Percentiles rank a stretch among this genome's conserved stretches.
Conservation (phyloP, 2,113 vertebrate species). For the Ammodytes dubius region DNA sequence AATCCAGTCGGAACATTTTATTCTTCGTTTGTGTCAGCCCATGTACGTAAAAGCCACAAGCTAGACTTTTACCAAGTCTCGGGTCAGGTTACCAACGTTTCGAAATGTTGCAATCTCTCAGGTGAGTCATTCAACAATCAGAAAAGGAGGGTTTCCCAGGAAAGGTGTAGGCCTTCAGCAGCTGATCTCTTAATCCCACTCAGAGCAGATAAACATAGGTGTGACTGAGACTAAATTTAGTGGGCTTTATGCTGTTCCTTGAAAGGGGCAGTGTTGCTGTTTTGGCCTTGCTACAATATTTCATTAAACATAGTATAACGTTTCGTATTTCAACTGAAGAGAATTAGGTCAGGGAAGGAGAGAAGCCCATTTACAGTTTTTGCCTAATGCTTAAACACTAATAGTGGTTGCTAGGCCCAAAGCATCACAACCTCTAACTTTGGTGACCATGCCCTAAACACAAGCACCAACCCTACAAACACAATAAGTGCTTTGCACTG, state of each 20-base stretch:
- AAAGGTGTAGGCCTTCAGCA: neutral
- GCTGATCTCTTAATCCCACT: constrained; percentile 40
- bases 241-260: neutral
- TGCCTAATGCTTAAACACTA: too few relatives aligned
- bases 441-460: too few relatives aligned
- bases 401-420: too few relatives aligned
- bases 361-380: neutral
- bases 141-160: neutral
- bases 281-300: neutral
- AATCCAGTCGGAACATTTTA: neutral
- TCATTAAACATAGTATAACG: neutral
- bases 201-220: constrained; percentile 43
- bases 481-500: too few relatives aligned
- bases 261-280: neutral
- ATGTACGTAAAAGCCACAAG: neutral
- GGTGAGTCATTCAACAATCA: neutral
- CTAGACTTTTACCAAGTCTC: neutral
- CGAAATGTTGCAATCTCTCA: too few relatives aligned
- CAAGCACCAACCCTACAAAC: too few relatives aligned
- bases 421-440: too few relatives aligned
- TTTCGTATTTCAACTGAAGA: neutral
- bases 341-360: neutral
- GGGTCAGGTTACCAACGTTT: neutral
- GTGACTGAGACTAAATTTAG: neutral
- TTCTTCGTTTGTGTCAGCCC: too few relatives aligned